A percentile compares a stretch with the other conserved stretches of the same genome.
Evolutionary conservation across 2,888 invertebrate genomes (phyloP).

Genomic region (Xestobium rufovillosum): DNA sequence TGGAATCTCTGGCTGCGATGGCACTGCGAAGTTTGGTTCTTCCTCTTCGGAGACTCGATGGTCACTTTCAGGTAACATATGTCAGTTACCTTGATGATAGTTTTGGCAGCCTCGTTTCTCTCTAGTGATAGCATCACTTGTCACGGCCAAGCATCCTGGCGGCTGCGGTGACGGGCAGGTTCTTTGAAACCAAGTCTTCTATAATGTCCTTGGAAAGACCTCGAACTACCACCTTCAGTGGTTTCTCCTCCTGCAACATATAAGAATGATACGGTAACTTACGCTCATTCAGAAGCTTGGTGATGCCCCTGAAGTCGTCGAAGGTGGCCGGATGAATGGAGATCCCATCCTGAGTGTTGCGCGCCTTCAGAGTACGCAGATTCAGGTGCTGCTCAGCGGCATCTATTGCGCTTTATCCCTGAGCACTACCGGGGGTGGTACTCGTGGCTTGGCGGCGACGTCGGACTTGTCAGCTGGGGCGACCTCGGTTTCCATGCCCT

Average conservation of each 20-base stretch:
- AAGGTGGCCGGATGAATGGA: neutral
- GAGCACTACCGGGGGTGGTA: no score
- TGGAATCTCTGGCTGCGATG: conserved; percentile 1
- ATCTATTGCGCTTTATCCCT: no score
- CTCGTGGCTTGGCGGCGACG: no score
- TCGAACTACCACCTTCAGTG: no score
- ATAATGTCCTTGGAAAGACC: no score
- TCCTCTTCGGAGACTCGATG: neutral
- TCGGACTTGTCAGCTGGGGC: no score
- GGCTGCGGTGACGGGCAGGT: no score
- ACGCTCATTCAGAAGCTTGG: neutral
- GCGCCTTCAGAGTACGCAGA: no score
- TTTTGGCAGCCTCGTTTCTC: neutral
- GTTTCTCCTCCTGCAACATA: neutral
- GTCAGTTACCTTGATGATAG: neutral
- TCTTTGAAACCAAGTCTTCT: no score
- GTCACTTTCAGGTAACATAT: neutral
- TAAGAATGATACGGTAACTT: neutral
- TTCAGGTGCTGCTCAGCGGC: no score
- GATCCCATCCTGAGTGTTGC: neutral
- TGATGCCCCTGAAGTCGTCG: conserved; percentile 5
- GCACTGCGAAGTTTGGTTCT: neutral
- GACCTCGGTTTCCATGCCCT: no score
- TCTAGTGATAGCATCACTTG: neutral
- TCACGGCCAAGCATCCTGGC: no score